phyloP scores from a whole-genome alignment of 2,888 invertebrate genomes.

The Aelia acuminata region DNA sequence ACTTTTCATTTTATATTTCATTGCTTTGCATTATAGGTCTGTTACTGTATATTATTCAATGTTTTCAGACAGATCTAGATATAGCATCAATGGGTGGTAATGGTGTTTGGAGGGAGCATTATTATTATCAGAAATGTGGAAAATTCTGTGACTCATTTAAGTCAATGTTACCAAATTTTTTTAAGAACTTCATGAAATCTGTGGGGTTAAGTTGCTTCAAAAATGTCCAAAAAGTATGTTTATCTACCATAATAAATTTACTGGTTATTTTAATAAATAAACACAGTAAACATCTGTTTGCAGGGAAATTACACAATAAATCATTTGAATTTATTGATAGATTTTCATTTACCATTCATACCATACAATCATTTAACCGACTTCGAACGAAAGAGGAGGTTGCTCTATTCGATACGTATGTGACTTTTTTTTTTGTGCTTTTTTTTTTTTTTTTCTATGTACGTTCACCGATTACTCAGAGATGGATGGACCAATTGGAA shows the following conservation, averaged over 20 bases:
- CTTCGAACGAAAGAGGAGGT: no score
- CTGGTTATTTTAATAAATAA: not conserved
- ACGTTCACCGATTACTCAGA: no score
- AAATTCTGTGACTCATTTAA: not conserved
- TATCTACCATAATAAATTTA: not conserved
- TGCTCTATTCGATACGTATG: no score
- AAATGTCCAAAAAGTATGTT: not conserved
- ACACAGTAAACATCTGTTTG: not conserved
- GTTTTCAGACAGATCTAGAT: constrained; percentile 28
- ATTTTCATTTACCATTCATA: constrained; percentile 16
- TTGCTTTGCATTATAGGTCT: not conserved
- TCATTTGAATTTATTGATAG: not conserved
- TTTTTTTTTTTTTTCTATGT: no score
- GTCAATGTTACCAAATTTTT: constrained; percentile 17
- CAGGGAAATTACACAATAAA: not conserved
- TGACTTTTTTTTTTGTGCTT: no score
- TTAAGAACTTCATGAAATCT: constrained; percentile 23
- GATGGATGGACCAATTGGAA: no score
- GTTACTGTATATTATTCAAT: not conserved
- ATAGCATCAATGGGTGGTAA: not conserved
- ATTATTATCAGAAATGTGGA: constrained; percentile 20
- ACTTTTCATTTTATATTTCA: not conserved
- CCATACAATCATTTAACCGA: not conserved
- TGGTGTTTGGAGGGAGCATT: constrained; percentile 36
- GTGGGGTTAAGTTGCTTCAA: not conserved